Evolutionary conservation across 2,113 vertebrate species (phyloP).

Genomic region (Archilochus colubris): DNA sequence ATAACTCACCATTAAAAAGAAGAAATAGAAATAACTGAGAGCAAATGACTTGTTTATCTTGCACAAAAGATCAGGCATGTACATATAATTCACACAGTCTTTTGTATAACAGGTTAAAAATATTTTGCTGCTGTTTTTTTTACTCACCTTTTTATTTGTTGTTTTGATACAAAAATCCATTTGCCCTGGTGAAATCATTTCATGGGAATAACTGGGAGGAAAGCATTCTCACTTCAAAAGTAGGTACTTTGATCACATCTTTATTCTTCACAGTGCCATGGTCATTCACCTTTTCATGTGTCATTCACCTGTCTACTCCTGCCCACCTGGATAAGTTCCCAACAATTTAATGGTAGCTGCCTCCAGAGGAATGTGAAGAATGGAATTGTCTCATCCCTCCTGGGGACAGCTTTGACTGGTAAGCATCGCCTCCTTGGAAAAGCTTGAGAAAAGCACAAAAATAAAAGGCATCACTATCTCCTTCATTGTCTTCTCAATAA

Average conservation of each 20-base stretch:
- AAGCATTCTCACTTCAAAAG: not conserved
- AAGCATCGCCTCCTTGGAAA: not conserved
- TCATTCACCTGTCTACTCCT: not conserved
- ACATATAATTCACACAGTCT: rapidly evolving
- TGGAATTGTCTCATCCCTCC: not conserved
- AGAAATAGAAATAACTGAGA: not conserved
- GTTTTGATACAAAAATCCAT: not conserved
- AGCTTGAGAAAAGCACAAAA: rapidly evolving
- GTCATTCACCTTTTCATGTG: not conserved
- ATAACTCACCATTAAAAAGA: not conserved
- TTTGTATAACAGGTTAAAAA: not conserved
- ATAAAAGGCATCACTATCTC: not conserved
- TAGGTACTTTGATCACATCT: not conserved
- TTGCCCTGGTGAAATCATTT: not conserved
- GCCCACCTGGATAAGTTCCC: not conserved
- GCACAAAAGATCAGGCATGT: not conserved
- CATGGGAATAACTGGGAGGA: not conserved
- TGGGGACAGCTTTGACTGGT: not conserved
- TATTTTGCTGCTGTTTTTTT: not conserved
- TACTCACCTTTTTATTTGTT: not conserved
- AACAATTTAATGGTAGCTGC: not conserved
- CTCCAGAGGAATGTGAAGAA: not conserved
- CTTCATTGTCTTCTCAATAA: not conserved
- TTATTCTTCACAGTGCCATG: not conserved
- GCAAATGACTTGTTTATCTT: not conserved